Conservation (phyloP, 37 sponge, comb jelly and placozoan species). For the Aplysina aerophoba region DNA sequence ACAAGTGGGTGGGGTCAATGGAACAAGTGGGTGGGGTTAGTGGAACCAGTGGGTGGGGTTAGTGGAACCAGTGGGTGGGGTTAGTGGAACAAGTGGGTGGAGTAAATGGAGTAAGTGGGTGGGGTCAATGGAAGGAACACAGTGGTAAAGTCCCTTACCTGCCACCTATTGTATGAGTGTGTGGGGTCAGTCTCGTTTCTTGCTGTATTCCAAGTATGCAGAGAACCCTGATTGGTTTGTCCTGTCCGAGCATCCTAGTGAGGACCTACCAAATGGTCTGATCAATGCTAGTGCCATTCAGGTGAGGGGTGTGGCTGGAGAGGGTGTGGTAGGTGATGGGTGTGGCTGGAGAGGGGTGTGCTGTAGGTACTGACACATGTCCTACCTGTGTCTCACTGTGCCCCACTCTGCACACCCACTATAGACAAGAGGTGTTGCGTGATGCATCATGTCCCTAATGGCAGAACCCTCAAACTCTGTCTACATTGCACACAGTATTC, state of each 20-base stretch:
- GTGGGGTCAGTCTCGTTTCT: not conserved
- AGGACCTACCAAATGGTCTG: not conserved
- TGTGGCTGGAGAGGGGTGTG: too few species aligned
- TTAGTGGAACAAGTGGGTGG: not conserved
- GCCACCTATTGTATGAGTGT: too few species aligned
- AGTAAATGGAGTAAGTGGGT: not conserved
- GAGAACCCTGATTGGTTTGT: conserved; percentile 8
- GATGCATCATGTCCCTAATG: too few species aligned
- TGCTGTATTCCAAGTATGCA: not conserved
- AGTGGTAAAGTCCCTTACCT: too few species aligned
- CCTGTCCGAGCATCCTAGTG: not conserved
- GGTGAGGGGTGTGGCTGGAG: not conserved
- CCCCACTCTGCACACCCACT: too few species aligned
- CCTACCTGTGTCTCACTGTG: too few species aligned
- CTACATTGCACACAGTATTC: too few species aligned
- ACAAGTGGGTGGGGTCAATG: not conserved
- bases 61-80: not conserved
- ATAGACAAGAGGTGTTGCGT: too few species aligned
- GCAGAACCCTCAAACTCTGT: too few species aligned
- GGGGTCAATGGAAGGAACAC: not conserved
- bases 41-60: not conserved
- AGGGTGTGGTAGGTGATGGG: too few species aligned
- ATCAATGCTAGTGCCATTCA: not conserved
- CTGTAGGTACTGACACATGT: too few species aligned
- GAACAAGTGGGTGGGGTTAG: not conserved